Evolutionary conservation across 2,113 vertebrate genomes (phyloP), one percentile per base, ranked within the genome.

Genomic region (Silurus meridionalis): DNA sequence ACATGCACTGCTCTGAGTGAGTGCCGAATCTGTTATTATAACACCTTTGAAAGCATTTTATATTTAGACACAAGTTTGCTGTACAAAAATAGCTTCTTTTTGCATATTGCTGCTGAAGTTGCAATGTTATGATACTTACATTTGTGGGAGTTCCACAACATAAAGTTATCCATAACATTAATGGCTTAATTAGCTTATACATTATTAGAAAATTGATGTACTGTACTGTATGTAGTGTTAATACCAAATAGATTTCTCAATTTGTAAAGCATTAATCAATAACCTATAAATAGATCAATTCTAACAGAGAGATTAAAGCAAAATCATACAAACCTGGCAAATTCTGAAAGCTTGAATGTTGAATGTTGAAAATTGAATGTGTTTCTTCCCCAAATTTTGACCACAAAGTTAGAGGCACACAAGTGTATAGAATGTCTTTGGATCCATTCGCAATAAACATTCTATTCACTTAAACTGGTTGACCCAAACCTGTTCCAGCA

Each of bases 1-100:
- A 55, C 52, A 82, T 82, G 55, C 57, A 2, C 23, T 58, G 46
- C 28, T 75, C 71, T 61, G 37, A 74, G 15, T 10, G 52, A 75
- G 57, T 74, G 52, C 19, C 23, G 21, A 61, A 63, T 53, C 57
- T 46, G 53, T 81, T 67, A 67, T 82, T 82, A 67, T 82, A 58
- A 82, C 60, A 82, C 81, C 46, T 66, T 53, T 66, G 81, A 67
- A 82, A 53, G 6, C 0, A 67, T 69, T 66, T 66, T 66, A 69
- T 52, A 83, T 67, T 37, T 66, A 83, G 64, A 69, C 46, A 37
- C 63, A 37, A 66, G 48, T 25, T 17, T 25, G 15, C 50, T 55
- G 46, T 83, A 14, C 64, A 69, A 83, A 63, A 83, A 61, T 61
- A 83, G 25, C 55, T 82, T 5, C 19, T 7, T 48, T 82, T 48